Evolutionary conservation across 2,797 vertebrate genomes (phyloP).

Genomic region (Melanotaenia maccullochi): DNA sequence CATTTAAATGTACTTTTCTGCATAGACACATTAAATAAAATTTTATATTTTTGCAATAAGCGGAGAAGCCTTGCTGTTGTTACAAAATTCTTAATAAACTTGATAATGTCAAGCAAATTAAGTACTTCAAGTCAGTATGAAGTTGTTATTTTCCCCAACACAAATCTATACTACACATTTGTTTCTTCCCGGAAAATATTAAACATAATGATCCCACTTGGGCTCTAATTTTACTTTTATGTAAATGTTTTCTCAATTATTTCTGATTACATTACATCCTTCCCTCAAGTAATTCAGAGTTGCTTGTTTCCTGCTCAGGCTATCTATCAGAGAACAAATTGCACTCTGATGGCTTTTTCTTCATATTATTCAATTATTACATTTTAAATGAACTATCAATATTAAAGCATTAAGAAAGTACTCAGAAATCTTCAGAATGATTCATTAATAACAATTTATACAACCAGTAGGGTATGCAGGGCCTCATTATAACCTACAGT

Average conservation of each 20-base stretch:
- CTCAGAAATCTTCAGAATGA: background rate
- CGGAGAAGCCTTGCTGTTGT: background rate
- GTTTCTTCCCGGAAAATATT: background rate
- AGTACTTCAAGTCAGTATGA: background rate
- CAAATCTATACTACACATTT: background rate
- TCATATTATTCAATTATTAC: background rate
- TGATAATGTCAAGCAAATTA: background rate
- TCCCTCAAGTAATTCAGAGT: background rate
- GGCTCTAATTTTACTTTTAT: background rate
- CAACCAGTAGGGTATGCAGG: background rate
- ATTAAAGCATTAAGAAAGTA: background rate
- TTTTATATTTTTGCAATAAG: background rate
- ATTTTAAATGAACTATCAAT: background rate
- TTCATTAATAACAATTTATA: constrained; percentile 1
- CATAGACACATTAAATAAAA: background rate
- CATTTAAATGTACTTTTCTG: background rate
- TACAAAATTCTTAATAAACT: background rate
- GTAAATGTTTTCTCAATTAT: background rate
- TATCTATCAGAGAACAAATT: background rate
- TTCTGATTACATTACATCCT: background rate
- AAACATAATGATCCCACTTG: background rate
- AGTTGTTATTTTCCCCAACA: background rate
- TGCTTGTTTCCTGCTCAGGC: background rate
- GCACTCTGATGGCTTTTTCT: background rate
- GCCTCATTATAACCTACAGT: background rate